These are phyloP conservation scores for Rhopalosiphum padi DNA, from an alignment of 1,140 invertebrate genomes.

Conservation along the genomic window DNA sequence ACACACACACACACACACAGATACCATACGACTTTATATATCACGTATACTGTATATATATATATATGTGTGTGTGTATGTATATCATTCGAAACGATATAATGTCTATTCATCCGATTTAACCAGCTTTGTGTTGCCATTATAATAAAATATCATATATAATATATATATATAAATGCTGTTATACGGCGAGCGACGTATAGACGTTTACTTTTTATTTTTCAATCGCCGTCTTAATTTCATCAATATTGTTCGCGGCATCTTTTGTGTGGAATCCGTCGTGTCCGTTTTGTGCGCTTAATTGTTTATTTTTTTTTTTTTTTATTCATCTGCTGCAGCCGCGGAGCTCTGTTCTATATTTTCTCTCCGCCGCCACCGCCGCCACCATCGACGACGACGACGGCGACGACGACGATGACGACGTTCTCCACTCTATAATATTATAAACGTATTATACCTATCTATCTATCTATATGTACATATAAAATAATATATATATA, in stretches of 20 bases:
- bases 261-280: constrained; percentile 38
- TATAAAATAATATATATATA: background rate
- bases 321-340: background rate
- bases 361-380: background rate
- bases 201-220: constrained; percentile 3
- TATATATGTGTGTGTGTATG: background rate
- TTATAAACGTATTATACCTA: background rate
- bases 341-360: background rate
- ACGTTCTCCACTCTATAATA: constrained; percentile 1
- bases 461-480: too few species aligned
- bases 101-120: constrained; percentile 56
- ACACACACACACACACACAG: background rate
- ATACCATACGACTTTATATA: background rate
- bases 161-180: background rate
- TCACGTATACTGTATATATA: background rate
- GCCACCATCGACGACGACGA: background rate
- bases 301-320: constrained; percentile 41
- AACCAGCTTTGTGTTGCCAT: constrained; percentile 45
- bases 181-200: background rate
- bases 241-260: constrained; percentile 52
- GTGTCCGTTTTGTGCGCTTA: constrained; percentile 48
- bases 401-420: background rate
- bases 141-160: background rate
- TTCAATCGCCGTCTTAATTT: constrained; percentile 53
- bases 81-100: constrained; percentile 13